Evolutionary conservation across 2,888 invertebrate species (phyloP), one percentile per base, ranked within the genome.

Genomic region (Himalopsyche tibetana): DNA sequence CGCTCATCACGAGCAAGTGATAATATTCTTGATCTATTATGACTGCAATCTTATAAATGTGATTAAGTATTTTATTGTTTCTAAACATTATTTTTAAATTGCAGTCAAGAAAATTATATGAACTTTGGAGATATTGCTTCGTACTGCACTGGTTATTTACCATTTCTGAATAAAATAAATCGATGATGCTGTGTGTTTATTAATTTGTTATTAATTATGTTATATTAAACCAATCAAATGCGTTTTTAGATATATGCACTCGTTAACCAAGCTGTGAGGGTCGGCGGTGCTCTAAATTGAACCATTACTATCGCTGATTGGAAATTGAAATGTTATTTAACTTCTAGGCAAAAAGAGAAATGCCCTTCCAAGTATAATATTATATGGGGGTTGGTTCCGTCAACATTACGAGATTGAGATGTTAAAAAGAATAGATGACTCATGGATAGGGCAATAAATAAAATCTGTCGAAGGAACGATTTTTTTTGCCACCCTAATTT

Each of bases 281-380:
- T 15, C 80, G 80, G 36, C 55, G 63, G 55, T 51, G 36, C 38
- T 83, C 83, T 55, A 87, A 87, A 87, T 85, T 87, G 85, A 85
- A 55, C 85, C 83, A 87, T 87, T 87, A 87, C 85, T 87, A 85
- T 85, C 79, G 85, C 83, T 87, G 87, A 87, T 87, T 87, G 87
- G 85, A 85, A 87, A 81, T 87, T 84, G 87, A 82, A 87, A 87
- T 85, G 87, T 82, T 85, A 87, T 87, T 87, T 81, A 19, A 69
- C 82, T 85, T 87, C 74, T 63, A n/a, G 63, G 19, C 19, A 11
- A 6, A 3, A 63, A 0, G 2, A 63, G 19, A 63, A 63, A 15
- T 19, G 63, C 63, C 63, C 19, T 63, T 19, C 63, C 63, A 19
- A 63, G 8, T 19, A 19, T 63, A 63, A 63, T 63, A 63, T 63